phyloP scores from a whole-genome alignment of 1,140 invertebrate genomes.

The Argopecten irradians region DNA sequence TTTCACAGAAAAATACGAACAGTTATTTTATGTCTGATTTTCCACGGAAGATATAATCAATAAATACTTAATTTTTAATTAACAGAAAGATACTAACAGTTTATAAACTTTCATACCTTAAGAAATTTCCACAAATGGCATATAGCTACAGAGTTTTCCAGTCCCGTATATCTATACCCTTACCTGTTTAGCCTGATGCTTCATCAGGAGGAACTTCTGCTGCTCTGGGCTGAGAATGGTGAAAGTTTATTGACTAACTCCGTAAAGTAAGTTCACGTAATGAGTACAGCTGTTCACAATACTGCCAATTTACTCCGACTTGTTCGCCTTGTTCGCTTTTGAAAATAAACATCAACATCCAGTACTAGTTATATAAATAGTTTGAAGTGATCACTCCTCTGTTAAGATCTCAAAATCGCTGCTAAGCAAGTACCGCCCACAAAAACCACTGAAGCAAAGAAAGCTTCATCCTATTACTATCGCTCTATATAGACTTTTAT shows the following conservation, averaged over 20 bases:
- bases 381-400: too few relatives aligned
- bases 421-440: neutral
- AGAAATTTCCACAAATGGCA: too few relatives aligned
- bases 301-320: neutral
- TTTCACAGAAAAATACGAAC: too few relatives aligned
- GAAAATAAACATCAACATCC: neutral
- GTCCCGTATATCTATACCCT: too few relatives aligned
- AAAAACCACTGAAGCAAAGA: neutral
- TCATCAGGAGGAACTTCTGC: neutral
- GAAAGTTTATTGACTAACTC: neutral
- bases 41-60: too few relatives aligned
- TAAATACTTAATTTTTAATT: too few relatives aligned
- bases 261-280: neutral
- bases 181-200: neutral
- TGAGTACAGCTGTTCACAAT: neutral
- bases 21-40: too few relatives aligned
- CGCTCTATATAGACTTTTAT: neutral
- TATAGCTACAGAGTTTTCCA: too few relatives aligned
- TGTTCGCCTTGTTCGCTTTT: neutral
- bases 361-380: neutral
- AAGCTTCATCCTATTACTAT: neutral
- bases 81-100: too few relatives aligned
- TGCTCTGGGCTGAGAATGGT: slow-evolving; percentile 6
- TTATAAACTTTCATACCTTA: too few relatives aligned
- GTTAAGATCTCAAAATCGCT: too few relatives aligned